These are phyloP conservation scores for Sebastes schlegelii DNA, from an alignment of 2,113 vertebrate genomes.

Conservation along the genomic window DNA sequence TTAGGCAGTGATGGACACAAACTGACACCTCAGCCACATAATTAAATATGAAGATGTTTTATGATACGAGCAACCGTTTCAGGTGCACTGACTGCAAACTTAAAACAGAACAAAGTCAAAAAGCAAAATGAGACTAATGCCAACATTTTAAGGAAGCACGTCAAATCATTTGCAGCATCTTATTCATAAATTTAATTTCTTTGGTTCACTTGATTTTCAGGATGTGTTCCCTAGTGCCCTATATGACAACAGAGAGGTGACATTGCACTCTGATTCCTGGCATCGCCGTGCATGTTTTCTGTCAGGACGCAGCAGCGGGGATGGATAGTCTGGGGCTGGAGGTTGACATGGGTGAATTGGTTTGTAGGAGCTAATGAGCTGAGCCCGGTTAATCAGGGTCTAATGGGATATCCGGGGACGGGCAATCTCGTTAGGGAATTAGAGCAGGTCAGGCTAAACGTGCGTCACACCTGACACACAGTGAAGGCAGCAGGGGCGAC, in stretches of 20 bases:
- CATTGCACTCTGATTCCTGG: not conserved
- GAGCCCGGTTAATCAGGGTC: conserved; percentile 81
- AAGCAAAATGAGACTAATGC: not conserved
- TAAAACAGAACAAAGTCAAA: not conserved
- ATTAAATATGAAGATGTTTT: not conserved
- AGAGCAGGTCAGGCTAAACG: conserved; percentile 70
- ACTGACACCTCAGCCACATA: not conserved
- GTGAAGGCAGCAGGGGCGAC: conserved; percentile 7
- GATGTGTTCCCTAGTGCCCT: not conserved
- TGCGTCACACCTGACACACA: conserved; percentile 78
- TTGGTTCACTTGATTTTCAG: not conserved
- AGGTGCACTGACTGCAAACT: not conserved
- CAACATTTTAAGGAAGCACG: not conserved
- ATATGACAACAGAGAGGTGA: not conserved
- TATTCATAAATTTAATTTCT: not conserved
- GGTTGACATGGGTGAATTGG: conserved; percentile 66
- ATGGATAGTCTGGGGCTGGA: conserved; percentile 15
- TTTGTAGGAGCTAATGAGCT: conserved; percentile 82
- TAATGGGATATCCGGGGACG: conserved; percentile 83
- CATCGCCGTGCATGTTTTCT: not conserved
- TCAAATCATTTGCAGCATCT: not conserved
- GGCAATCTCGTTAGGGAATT: conserved; percentile 84
- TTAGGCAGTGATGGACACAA: too few species aligned
- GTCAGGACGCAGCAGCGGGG: not conserved
- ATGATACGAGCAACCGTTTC: not conserved